A percentile compares a stretch with the other conserved stretches of the same genome.
Evolutionary conservation across 2,888 invertebrate species (phyloP).

Genomic region (Ectemnius cavifrons): DNA sequence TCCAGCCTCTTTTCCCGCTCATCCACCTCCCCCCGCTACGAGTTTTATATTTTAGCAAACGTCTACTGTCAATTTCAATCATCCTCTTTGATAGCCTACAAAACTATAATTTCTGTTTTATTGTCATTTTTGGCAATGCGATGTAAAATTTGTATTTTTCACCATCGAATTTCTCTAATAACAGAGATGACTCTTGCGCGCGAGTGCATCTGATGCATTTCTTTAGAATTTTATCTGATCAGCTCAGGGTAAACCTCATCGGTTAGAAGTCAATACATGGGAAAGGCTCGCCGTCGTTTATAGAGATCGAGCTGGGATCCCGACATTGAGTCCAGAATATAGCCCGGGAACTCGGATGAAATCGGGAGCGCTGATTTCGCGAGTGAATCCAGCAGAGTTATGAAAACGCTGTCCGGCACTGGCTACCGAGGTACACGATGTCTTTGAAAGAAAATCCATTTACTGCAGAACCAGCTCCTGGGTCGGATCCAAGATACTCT

Average conservation of each 20-base stretch:
- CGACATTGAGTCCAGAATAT: too few relatives aligned
- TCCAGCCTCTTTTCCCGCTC: constrained; percentile 32
- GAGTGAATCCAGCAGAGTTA: constrained; percentile 63
- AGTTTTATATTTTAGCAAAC: not conserved
- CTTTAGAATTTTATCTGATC: too few relatives aligned
- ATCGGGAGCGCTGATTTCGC: constrained; percentile 56
- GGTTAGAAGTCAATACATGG: too few relatives aligned
- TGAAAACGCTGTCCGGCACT: constrained; percentile 64
- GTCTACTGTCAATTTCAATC: not conserved
- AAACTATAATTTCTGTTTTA: too few relatives aligned
- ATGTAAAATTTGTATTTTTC: too few relatives aligned
- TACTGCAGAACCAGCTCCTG: constrained; percentile 67
- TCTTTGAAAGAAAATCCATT: constrained; percentile 72
- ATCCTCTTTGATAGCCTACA: not conserved
- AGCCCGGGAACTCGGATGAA: constrained; percentile 35
- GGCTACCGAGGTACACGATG: constrained; percentile 47
- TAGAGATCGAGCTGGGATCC: too few relatives aligned
- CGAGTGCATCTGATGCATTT: too few relatives aligned
- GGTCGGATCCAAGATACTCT: constrained; percentile 69
- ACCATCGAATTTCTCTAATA: too few relatives aligned
- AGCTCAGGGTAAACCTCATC: too few relatives aligned
- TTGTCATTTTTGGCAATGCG: too few relatives aligned
- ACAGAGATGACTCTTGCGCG: too few relatives aligned
- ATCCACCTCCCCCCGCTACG: constrained; percentile 15
- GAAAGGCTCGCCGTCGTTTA: too few relatives aligned